Base-by-base conservation (phyloP, 2,113 vertebrate genomes). In the Xerus inauris region DNA sequence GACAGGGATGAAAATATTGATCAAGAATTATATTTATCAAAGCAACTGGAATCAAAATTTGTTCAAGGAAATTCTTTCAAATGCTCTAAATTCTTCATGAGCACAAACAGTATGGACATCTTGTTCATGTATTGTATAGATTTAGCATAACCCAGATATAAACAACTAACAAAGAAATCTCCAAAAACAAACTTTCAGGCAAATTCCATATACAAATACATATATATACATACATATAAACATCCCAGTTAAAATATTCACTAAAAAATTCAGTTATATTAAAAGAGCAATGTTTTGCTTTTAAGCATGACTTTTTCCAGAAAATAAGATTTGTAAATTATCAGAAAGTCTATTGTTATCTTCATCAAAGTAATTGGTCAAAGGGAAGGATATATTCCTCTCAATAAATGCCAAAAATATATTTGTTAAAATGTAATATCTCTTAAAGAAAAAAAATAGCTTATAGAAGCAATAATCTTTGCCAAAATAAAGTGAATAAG, bases 331-430 rank as follows among this genome's bases (percentile, higher is more conserved):
- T 77, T 82, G 75, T 88, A 64, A 87, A 45, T 92, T 80, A 96
- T 91, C 49, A 89, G 57, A 12, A 96, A 95, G 76, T 90, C 59
- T 94, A 19, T 87, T 95, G 9, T 84, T 95, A 79, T 82, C 57
- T 92, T 97, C 51, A 91, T 79, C 71, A 88, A 94, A 72, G 83
- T 95, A 95, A 94, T 89, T 91, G 67, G 35, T 93, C 73, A 87
- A 89, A 93, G 28, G 47, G 49, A 95, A 90, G 24, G 12, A 71
- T 59, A 65, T 91, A 90, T 81, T 71, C 59, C 22, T 87, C 77
- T 96, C 76, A 80, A 65, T 45, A 81, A 97, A 79, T 73, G 54
- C 5, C 22, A 81, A 95, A 94, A 93, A 51, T 59, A 83, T 32
- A 65, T 72, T 77, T 75, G 20, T 90, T 94, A 65, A 91, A 95